phyloP scores from a whole-genome alignment of 2,113 vertebrate species.

The Aix galericulata region DNA sequence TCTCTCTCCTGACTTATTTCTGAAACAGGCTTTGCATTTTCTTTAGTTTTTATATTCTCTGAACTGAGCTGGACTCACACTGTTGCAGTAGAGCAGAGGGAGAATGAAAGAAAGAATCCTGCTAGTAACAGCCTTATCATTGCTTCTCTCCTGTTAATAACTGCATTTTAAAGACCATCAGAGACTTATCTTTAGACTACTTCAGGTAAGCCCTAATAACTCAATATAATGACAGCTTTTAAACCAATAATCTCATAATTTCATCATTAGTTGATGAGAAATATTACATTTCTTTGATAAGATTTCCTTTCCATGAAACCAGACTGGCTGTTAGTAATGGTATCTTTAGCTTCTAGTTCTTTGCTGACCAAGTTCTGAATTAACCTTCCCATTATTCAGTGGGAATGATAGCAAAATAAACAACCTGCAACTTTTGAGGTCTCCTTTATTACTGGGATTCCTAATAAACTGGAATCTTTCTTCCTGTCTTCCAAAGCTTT shows the following conservation, averaged over 20 bases:
- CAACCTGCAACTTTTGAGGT: neutral
- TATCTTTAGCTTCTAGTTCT: neutral
- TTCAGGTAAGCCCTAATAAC: neutral
- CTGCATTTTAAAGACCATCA: neutral
- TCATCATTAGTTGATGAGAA: fast-evolving
- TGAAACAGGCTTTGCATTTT: neutral
- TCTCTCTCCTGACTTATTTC: neutral
- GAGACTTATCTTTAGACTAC: neutral
- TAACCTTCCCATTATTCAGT: neutral
- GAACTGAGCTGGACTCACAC: neutral
- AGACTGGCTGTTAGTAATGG: neutral
- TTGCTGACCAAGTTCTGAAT: neutral
- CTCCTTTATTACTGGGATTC: neutral
- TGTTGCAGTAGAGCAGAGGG: neutral
- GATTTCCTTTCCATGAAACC: neutral
- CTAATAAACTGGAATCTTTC: neutral
- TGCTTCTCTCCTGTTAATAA: neutral
- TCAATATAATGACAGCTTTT: slow-evolving; percentile 1
- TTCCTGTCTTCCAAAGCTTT: neutral
- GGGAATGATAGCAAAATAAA: neutral
- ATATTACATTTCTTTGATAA: neutral
- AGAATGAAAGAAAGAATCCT: neutral
- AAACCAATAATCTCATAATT: neutral
- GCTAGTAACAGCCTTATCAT: neutral
- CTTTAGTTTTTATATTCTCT: neutral